Base-by-base conservation (phyloP, 2,797 vertebrate genomes). In the Gouania willdenowi region DNA sequence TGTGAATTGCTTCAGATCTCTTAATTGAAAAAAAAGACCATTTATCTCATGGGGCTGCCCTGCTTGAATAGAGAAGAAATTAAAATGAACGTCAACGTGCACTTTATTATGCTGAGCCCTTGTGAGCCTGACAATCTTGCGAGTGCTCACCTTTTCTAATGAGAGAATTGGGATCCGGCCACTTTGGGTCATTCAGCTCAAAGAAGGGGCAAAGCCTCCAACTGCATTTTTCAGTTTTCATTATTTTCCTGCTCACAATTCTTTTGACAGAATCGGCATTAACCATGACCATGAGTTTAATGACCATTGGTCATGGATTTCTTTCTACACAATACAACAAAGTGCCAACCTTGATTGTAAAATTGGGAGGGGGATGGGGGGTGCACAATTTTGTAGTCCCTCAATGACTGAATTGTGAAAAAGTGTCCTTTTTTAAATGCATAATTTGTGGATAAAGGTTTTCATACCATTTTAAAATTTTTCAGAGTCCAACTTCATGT, bases 41-140 rank as follows among this genome's bases (percentile, higher is more conserved):
- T 54, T 56, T 59, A 63, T 69, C 41, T 45, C 13, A 19, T 15
- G 7, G 34, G 15, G 30, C 29, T 25, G 14, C 16, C 41, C 24
- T 2, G 2, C 37, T 41, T 45, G 45, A 60, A 66, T 27, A 41
- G 32, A 42, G 45, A 51, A 57, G 36, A 37, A 64, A 68, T 61
- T 72, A 41, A 75, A 76, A 75, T 66, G 5, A 52, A 60, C 66
- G 68, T 48, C 35, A 32, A 45, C 40, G 58, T 49, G 46, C 49
- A 34, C 31, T 53, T 52, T 52, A 50, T 70, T 47, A 58, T 48
- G 17, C 21, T 14, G 19, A 33, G 25, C 37, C 22, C 44, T 30
- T 52, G 41, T 45, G 53, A 64, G 61, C 34, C 41, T 64, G 56
- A 42, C 26, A 40, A 39, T 59, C 34, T 37, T 49, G 48, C 29